phyloP scores from a whole-genome alignment of 2,113 vertebrate genomes.

The Psophia crepitans region DNA sequence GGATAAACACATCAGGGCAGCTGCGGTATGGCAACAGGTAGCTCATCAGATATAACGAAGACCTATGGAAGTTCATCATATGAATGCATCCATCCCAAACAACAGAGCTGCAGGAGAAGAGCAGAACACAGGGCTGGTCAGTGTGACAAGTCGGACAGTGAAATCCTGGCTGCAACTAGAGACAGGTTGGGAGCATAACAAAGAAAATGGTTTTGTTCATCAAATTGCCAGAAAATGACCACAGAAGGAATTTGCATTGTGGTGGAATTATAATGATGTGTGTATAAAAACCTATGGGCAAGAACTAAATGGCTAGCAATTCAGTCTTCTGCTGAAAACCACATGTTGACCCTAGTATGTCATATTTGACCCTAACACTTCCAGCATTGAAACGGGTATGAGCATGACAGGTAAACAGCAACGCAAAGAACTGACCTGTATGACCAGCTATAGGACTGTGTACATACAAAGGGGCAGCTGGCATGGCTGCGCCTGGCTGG shows the following conservation, averaged over 20 bases:
- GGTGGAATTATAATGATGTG: neutral
- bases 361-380: neutral
- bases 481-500: neutral
- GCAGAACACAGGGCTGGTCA: accelerated
- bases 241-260: neutral
- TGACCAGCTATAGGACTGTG: neutral
- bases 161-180: neutral
- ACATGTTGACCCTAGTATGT: neutral
- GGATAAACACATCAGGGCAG: neutral
- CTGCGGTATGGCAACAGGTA: neutral
- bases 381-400: neutral
- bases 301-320: neutral
- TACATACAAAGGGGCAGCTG: neutral
- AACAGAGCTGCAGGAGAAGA: neutral
- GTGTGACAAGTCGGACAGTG: neutral
- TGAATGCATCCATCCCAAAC: neutral
- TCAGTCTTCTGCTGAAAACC: neutral
- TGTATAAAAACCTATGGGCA: neutral
- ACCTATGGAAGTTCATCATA: neutral
- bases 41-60: neutral
- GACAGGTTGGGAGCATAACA: neutral
- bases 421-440: neutral
- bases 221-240: neutral
- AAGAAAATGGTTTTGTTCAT: neutral
- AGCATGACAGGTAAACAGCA: neutral